Base-by-base conservation (phyloP, 2,888 invertebrate species). In the Epinotia demarniana region DNA sequence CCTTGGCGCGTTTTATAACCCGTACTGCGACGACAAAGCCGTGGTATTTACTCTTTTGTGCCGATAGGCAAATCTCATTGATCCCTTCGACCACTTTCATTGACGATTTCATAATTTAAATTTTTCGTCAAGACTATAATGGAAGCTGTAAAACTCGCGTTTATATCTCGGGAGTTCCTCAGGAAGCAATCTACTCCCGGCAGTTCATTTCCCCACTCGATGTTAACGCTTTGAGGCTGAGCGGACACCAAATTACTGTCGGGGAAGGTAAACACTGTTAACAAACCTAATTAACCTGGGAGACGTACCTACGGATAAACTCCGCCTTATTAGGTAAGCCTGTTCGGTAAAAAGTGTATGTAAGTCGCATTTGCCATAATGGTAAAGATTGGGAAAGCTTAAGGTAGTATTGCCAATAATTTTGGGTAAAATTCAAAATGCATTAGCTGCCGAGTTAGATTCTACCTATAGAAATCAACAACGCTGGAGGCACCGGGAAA, bases 211-310 rank as follows among this genome's bases (percentile, higher is more conserved):
- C n/a, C 27, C 53, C 23, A 64, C 3, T 46, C 49, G 18, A 64
- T 63, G 43, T 27, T 11, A 66, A n/a, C 9, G 53, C 66, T 69
- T 69, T 69, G 23, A 68, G 58, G n/a, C 27, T 19, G 60, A 46
- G n/a, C 69, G 58, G 68, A 60, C 43, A 60, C 58, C 58, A 46
- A 69, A 60, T 69, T 69, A 60, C 46, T 58, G 43, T 43, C 58
- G 53, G 53, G 6, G 11, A 60, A 46, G 57, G 60, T 69, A 69
- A 69, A 69, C 58, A 43, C 43, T 19, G 68, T 62, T 62, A 62
- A 3, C 62, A 18, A 43, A 62, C 12, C 62, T 18, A 39, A 55
- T 63, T 46, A 49, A 60, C 66, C 66, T 53, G 53, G 39, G 46
- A 46, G 46, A 39, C 60, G 57, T 64, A 27, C 23, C 23, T 27